These are phyloP conservation scores for Leucoma salicis DNA, from an alignment of 2,888 invertebrate genomes.

Conservation along the genomic window DNA sequence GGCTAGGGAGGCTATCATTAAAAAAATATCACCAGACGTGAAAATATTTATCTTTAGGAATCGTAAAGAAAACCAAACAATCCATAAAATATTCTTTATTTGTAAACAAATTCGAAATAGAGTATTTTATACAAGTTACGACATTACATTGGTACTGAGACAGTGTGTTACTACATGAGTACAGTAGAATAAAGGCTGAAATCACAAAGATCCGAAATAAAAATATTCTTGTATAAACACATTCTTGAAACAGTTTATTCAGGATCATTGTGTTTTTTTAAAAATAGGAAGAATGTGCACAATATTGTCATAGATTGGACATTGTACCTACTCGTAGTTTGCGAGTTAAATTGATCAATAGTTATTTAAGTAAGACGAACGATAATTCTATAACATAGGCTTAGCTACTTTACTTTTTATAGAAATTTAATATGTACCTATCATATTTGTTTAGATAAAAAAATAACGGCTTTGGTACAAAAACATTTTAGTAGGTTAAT, in stretches of 20 bases:
- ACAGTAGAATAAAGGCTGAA: conserved; percentile 6
- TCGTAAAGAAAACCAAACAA: conserved; percentile 29
- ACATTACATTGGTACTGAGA: conserved; percentile 22
- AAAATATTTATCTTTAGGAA: background rate
- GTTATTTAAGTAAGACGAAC: background rate
- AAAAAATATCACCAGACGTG: too few relatives aligned
- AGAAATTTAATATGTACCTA: background rate
- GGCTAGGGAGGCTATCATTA: too few relatives aligned
- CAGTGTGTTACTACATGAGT: conserved; percentile 17
- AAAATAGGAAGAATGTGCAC: conserved; percentile 57
- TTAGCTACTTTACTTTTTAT: background rate
- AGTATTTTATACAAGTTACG: conserved; percentile 30
- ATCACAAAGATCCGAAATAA: conserved; percentile 11
- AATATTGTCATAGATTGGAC: conserved; percentile 68
- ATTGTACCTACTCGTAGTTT: conserved; percentile 26
- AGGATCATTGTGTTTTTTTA: conserved; percentile 12
- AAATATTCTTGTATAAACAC: background rate
- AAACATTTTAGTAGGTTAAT: too few relatives aligned
- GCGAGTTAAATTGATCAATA: background rate
- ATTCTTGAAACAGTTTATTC: background rate
- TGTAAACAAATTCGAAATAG: conserved; percentile 55
- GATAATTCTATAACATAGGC: background rate
- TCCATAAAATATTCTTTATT: conserved; percentile 68
- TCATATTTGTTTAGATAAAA: too few relatives aligned
- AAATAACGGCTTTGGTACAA: too few relatives aligned